A percentile compares a stretch with the other conserved stretches of the same genome.
phyloP scores from a whole-genome alignment of 2,113 vertebrate genomes.

The Phaethornis superciliosus region DNA sequence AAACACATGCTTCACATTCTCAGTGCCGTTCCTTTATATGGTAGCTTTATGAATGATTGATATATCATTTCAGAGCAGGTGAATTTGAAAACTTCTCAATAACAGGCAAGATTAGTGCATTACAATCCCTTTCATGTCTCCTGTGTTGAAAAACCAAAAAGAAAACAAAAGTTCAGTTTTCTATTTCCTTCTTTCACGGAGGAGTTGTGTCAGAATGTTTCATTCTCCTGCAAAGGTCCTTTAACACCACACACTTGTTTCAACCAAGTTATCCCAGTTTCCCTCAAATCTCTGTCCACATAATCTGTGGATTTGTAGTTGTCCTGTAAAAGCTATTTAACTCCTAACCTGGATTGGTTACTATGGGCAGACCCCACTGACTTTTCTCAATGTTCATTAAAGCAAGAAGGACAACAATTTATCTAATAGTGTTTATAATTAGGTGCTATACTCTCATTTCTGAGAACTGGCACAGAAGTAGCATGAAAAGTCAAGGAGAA shows the following conservation, averaged over 20 bases:
- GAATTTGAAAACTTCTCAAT: not conserved
- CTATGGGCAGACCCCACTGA: not conserved
- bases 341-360: not conserved
- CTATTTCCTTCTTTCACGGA: not conserved
- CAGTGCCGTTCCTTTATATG: not conserved
- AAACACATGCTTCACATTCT: not conserved
- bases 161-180: not conserved
- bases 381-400: not conserved
- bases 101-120: not conserved
- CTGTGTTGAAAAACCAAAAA: too few species aligned
- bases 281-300: not conserved
- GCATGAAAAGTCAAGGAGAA: not conserved
- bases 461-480: not conserved
- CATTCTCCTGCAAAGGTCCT: not conserved
- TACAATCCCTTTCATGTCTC: not conserved
- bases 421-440: not conserved
- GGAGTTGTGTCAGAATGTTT: accelerated
- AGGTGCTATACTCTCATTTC: not conserved
- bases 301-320: accelerated
- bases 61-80: not conserved
- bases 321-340: not conserved
- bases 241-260: not conserved
- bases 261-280: not conserved
- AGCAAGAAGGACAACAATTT: not conserved
- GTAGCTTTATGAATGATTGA: not conserved